Evolutionary conservation across 2,113 vertebrate species (phyloP).

Genomic region (Tylochromis polylepis): DNA sequence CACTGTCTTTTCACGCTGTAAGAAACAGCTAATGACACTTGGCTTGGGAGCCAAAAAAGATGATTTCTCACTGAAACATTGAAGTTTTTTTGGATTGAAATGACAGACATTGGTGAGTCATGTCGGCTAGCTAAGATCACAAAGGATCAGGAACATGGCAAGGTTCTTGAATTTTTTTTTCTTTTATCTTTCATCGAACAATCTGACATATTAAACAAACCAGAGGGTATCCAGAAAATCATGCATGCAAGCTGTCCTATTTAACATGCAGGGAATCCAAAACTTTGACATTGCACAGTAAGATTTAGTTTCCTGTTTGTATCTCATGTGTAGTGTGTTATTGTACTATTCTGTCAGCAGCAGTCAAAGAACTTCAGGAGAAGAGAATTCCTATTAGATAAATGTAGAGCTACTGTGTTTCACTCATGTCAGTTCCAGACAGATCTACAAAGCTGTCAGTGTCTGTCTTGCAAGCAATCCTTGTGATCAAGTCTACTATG

Average conservation of each 20-base stretch:
- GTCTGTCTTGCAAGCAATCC: not conserved
- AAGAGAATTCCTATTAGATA: not conserved
- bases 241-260: slow-evolving; percentile 3
- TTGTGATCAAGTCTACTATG: not conserved
- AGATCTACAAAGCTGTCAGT: not conserved
- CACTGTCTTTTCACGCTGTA: not conserved
- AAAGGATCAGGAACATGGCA: not conserved
- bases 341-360: not conserved
- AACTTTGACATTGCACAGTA: not conserved
- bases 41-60: not conserved
- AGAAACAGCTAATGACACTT: not conserved
- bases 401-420: not conserved
- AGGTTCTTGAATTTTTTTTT: not conserved
- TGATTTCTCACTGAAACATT: not conserved
- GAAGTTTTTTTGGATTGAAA: not conserved
- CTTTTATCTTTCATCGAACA: not conserved
- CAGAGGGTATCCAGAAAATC: not conserved
- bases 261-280: slow-evolving; percentile 17
- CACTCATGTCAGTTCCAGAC: not conserved
- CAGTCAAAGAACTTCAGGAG: slow-evolving; percentile 1
- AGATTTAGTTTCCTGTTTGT: slow-evolving; percentile 1
- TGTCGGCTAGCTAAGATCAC: not conserved
- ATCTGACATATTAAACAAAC: not conserved
- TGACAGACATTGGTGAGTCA: not conserved
- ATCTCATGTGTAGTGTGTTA: not conserved